Evolutionary conservation across 1,140 invertebrate genomes (phyloP).

Genomic region (Drosophila rufa): DNA sequence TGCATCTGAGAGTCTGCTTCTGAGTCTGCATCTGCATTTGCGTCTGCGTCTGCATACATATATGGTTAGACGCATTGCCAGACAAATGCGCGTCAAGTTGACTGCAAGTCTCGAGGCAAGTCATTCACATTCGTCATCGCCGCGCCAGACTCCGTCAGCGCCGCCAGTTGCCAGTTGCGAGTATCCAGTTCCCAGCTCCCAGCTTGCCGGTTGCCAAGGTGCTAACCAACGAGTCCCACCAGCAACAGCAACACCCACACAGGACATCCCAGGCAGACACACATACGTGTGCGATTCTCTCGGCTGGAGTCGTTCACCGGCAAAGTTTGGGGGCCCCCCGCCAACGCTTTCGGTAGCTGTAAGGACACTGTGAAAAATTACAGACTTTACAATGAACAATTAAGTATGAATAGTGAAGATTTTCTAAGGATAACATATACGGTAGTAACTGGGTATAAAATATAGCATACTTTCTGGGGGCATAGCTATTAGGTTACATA

Average conservation of each 20-base stretch:
- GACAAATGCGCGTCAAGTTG: conserved; percentile 83
- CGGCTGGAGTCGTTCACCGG: conserved; percentile 70
- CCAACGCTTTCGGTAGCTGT: conserved; percentile 49
- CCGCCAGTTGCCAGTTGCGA: conserved; percentile 24
- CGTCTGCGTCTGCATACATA: conserved; percentile 24
- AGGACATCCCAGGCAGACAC: conserved; percentile 10
- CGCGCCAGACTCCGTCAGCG: conserved; percentile 46
- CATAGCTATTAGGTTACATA: no score
- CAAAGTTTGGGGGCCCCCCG: conserved; percentile 58
- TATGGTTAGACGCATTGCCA: conserved; percentile 79
- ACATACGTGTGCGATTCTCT: conserved; percentile 27
- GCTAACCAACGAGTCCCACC: conserved; percentile 58
- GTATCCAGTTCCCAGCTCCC: conserved; percentile 27
- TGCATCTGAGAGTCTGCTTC: conserved; percentile 17
- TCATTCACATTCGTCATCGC: conserved; percentile 82
- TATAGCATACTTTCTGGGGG: not conserved
- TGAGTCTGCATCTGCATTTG: conserved; percentile 1
- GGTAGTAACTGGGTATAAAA: not conserved
- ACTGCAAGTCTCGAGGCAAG: conserved; percentile 82
- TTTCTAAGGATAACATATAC: not conserved
- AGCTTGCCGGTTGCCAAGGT: conserved; percentile 54
- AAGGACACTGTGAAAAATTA: conserved; percentile 5
- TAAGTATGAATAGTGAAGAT: no score
- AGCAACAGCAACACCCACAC: conserved; percentile 72
- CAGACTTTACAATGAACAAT: not conserved